Evolutionary conservation across 2,888 invertebrate species (phyloP), one percentile per base, ranked within the genome.

Genomic region (Agrochola litura): DNA sequence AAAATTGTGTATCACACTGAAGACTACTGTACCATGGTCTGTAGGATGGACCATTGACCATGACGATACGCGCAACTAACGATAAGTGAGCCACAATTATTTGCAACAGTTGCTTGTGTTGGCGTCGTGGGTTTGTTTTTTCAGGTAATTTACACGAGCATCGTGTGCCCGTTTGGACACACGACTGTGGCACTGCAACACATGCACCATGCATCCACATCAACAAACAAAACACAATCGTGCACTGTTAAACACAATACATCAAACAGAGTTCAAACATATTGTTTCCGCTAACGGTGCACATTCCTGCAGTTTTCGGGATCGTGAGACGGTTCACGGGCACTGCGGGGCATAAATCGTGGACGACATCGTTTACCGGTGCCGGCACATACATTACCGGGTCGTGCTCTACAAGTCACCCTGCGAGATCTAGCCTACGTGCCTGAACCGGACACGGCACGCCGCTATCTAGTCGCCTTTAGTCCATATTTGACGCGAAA

Each of bases 331-430:
- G 83, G 89, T 89, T 90, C 88, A 90, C 74, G 83, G 83, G 79
- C 85, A 81, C 79, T 73, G 66, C 72, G 61, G 71, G 79, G 73
- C 76, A 89, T 88, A 89, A 89, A 90, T 90, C 87, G 87, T 84
- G 81, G 89, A 88, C 83, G 88, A 90, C 85, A 88, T 89, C 85
- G 79, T 89, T 89, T 89, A 92, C 89, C 86, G 83, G 79, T 73
- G 77, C 86, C 79, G 83, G 82, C 83, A 75, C 86, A 87, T 90
- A 90, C 87, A 88, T 91, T 89, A 87, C 79, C 72, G 65, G 88
- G 82, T 90, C 90, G 91, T 92, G 91, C 65, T 81, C 89, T 84
- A 88, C 90, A 91, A 92, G 88, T 91, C 85, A 88, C 76, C 82
- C 74, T 46, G 69, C 77, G 72, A 84, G 85, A 84, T 86, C 83